Evolutionary conservation across 2,888 invertebrate genomes (phyloP).

Genomic region (Argyresthia goedartella): DNA sequence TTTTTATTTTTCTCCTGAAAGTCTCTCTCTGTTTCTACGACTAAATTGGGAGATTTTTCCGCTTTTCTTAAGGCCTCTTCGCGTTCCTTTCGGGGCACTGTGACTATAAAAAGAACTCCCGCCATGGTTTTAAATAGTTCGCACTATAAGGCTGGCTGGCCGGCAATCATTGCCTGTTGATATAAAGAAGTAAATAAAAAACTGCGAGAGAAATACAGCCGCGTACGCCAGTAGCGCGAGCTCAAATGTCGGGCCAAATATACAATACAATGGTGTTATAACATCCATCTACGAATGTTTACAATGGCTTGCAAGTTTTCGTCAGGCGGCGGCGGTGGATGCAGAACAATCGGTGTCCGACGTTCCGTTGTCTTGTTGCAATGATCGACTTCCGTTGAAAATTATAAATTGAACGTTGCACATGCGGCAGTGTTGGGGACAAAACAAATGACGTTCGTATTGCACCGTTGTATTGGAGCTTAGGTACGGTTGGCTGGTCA

Average conservation of each 20-base stretch:
- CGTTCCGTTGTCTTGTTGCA: too few species aligned
- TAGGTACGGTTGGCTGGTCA: too few species aligned
- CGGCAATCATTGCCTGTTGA: not conserved
- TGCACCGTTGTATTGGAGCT: too few species aligned
- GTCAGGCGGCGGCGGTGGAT: not conserved
- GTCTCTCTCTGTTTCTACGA: conserved; percentile 23
- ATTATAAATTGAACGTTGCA: too few species aligned
- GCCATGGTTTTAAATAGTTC: conserved; percentile 36
- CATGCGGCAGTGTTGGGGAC: too few species aligned
- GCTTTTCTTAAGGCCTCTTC: conserved; percentile 38
- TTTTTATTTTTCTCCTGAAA: not conserved
- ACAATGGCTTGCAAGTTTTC: not conserved
- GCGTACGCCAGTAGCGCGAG: not conserved
- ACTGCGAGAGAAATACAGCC: not conserved
- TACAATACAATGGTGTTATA: conserved; percentile 5
- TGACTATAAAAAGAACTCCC: conserved; percentile 70
- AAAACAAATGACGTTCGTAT: too few species aligned
- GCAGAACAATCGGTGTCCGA: not conserved
- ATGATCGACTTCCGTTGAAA: too few species aligned
- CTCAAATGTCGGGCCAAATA: not conserved
- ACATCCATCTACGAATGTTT: not conserved
- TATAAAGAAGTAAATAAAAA: not conserved
- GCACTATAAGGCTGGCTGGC: not conserved
- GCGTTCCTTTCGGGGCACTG: conserved; percentile 64
- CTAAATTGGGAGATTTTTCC: conserved; percentile 15